A percentile compares a stretch with the other conserved stretches of the same genome.
Conservation (phyloP, 2,113 vertebrate genomes). For the Tetrao urogallus region DNA sequence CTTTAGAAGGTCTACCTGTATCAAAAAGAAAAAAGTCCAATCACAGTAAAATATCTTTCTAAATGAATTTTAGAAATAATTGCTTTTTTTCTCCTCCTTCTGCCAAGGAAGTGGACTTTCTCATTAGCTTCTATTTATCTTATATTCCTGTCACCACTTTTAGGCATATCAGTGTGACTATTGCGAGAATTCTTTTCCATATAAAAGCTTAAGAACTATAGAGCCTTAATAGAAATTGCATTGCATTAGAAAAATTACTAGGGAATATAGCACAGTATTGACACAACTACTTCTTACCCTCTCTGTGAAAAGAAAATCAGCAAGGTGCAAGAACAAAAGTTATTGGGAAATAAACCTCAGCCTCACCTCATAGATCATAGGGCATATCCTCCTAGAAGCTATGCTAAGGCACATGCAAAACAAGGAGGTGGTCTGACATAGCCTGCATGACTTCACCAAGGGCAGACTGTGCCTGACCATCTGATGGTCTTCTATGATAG, state of each 20-base stretch:
- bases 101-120: neutral
- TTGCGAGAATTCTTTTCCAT: neutral
- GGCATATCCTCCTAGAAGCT: no score
- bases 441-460: no score
- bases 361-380: no score
- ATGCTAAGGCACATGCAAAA: no score
- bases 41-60: neutral
- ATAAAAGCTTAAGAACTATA: neutral
- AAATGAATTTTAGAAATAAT: neutral
- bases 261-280: neutral
- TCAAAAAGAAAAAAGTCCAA: neutral
- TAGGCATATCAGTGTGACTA: neutral
- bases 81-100: neutral
- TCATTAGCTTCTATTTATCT: neutral
- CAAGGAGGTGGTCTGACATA: no score
- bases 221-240: neutral
- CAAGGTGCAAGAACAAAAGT: neutral
- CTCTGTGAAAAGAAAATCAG: neutral
- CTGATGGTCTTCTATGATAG: no score
- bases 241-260: neutral
- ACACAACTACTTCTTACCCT: neutral
- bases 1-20: neutral
- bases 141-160: neutral
- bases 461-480: no score
- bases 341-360: neutral